A percentile compares a stretch with the other conserved stretches of the same genome.
phyloP scores from a whole-genome alignment of 2,797 vertebrate species.

The Takifugu rubripes region DNA sequence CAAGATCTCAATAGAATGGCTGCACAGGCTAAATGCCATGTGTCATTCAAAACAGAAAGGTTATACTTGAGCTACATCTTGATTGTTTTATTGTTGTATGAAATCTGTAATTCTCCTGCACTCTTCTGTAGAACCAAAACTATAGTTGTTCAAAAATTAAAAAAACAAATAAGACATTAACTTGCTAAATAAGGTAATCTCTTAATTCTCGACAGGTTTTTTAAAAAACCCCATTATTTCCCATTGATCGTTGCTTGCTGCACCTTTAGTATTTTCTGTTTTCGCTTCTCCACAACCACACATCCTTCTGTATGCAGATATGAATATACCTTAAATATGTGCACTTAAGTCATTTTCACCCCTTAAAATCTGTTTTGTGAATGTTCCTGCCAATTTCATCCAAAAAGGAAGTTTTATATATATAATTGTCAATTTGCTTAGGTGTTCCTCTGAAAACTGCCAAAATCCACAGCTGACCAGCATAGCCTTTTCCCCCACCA shows the following conservation, averaged over 20 bases:
- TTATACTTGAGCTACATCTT: no score
- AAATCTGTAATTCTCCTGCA: slow-evolving; percentile 39
- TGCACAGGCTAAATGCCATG: no score
- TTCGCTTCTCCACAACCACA: slow-evolving; percentile 12
- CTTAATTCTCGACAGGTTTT: no score
- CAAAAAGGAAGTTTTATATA: neutral
- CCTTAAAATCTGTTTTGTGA: no score
- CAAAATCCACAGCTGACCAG: slow-evolving; percentile 35
- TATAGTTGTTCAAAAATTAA: neutral
- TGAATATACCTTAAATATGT: slow-evolving; percentile 42
- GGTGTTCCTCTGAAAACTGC: slow-evolving; percentile 33
- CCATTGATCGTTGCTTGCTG: no score
- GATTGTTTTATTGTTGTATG: slow-evolving; percentile 1
- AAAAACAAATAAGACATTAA: no score
- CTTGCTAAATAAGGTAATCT: no score
- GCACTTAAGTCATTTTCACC: neutral
- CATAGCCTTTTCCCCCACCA: no score
- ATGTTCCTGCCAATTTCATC: neutral
- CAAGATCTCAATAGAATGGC: no score
- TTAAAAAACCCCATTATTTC: slow-evolving; percentile 12
- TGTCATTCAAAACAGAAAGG: no score
- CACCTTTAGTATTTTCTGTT: slow-evolving; percentile 17
- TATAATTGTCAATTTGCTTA: no score
- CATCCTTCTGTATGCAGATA: slow-evolving; percentile 46
- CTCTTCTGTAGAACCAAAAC: slow-evolving; percentile 26